Evolutionary conservation across 2,113 vertebrate species (phyloP).

Genomic region (Bothrops jararaca): DNA sequence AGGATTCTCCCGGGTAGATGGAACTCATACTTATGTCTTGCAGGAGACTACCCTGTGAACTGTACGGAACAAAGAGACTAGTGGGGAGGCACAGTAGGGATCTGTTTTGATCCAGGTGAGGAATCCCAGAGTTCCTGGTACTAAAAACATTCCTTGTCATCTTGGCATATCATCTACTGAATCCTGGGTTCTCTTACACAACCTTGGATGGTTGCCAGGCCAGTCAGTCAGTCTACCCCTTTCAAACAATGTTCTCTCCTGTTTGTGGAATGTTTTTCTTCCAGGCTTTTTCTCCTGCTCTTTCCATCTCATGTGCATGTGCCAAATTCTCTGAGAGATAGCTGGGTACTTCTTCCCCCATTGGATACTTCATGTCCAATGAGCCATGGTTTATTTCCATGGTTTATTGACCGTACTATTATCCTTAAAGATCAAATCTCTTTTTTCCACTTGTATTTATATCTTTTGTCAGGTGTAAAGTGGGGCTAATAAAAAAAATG

Average conservation of each 20-base stretch:
- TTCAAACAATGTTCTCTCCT: neutral
- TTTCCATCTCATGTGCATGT: neutral
- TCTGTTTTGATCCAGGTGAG: neutral
- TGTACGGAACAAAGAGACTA: neutral
- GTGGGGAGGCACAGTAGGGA: neutral
- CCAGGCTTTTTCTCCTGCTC: neutral
- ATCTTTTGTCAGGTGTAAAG: neutral
- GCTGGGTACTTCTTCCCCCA: neutral
- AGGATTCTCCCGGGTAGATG: slow-evolving; percentile 15
- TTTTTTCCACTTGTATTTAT: neutral
- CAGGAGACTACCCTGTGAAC: slow-evolving; percentile 81
- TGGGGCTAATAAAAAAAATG: neutral
- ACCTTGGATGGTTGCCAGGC: too few species aligned
- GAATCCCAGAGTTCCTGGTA: neutral
- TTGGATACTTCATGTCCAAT: neutral
- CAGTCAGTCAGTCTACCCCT: neutral
- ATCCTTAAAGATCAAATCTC: neutral
- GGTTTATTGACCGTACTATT: neutral
- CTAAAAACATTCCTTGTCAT: neutral
- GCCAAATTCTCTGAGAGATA: neutral
- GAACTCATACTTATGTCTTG: slow-evolving; percentile 57
- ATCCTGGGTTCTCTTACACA: neutral
- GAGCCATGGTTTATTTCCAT: neutral
- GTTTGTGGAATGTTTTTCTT: neutral
- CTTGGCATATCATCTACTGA: neutral